Percentiles rank a stretch among this genome's conserved stretches.
These are phyloP conservation scores for Silurus asotus DNA, from an alignment of 2,113 vertebrate genomes.

Conservation along the genomic window DNA sequence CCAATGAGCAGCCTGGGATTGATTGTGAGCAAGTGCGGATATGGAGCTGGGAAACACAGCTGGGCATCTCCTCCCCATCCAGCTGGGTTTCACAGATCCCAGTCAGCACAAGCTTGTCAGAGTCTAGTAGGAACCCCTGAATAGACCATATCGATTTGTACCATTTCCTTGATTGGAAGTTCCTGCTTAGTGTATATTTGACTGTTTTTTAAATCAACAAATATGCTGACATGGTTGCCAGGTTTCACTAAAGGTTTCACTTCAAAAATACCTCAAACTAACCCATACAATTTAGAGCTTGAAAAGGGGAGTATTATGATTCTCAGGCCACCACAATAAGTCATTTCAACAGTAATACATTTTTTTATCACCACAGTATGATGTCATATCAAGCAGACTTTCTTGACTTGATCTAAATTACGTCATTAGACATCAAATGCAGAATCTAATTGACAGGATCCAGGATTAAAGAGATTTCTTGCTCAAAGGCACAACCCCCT, in stretches of 20 bases:
- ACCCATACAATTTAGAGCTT: neutral
- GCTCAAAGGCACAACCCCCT: neutral
- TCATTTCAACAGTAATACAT: neutral
- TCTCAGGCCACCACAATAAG: neutral
- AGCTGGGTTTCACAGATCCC: neutral
- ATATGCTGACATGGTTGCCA: neutral
- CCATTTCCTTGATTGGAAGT: neutral
- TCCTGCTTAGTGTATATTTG: neutral
- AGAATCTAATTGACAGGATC: neutral
- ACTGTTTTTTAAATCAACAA: neutral
- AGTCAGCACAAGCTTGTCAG: neutral
- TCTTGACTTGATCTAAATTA: neutral
- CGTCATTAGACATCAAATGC: neutral
- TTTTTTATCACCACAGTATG: neutral
- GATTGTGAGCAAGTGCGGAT: conserved; percentile 2
- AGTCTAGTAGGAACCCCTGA: neutral
- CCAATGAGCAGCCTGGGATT: neutral
- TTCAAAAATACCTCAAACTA: neutral
- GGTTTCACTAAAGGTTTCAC: neutral
- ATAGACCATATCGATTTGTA: neutral
- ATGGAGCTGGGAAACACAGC: neutral
- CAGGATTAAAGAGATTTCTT: neutral
- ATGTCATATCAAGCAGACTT: neutral
- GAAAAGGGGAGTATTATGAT: neutral
- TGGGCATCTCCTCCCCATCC: neutral